Conservation (phyloP, 1,140 invertebrate genomes). For the Anastatus disparis region DNA sequence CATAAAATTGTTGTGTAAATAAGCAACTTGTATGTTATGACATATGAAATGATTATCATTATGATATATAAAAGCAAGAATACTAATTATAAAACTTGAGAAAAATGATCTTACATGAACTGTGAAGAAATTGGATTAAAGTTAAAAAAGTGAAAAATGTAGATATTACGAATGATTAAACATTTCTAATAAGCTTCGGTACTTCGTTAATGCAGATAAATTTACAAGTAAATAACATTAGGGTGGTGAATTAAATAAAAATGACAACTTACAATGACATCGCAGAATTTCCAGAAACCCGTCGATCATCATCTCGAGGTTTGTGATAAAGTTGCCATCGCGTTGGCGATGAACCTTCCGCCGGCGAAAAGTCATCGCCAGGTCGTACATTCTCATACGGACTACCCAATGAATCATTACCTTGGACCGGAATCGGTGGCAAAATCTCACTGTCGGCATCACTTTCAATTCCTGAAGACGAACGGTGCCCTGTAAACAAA, state of each 20-base stretch:
- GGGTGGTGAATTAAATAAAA: conserved; percentile 8
- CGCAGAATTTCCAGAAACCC: conserved; percentile 70
- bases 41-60: no score
- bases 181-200: neutral
- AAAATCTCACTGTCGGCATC: conserved; percentile 70
- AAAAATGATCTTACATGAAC: no score
- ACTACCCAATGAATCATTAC: conserved; percentile 70
- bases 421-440: conserved; percentile 70
- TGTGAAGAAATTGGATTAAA: no score
- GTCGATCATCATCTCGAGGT: conserved; percentile 67
- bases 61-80: no score
- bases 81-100: no score
- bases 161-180: no score
- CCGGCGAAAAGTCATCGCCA: conserved; percentile 66
- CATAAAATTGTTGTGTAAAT: no score
- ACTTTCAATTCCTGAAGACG: conserved; percentile 65
- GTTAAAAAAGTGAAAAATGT: no score
- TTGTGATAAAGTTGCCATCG: conserved; percentile 72
- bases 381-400: conserved; percentile 75
- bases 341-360: conserved; percentile 69
- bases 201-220: neutral
- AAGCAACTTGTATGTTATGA: no score
- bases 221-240: neutral
- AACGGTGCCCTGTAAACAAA: conserved; percentile 56
- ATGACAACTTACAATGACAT: conserved; percentile 70